Evolutionary conservation across 2,113 vertebrate species (phyloP).

Genomic region (Mohoua ochrocephala): DNA sequence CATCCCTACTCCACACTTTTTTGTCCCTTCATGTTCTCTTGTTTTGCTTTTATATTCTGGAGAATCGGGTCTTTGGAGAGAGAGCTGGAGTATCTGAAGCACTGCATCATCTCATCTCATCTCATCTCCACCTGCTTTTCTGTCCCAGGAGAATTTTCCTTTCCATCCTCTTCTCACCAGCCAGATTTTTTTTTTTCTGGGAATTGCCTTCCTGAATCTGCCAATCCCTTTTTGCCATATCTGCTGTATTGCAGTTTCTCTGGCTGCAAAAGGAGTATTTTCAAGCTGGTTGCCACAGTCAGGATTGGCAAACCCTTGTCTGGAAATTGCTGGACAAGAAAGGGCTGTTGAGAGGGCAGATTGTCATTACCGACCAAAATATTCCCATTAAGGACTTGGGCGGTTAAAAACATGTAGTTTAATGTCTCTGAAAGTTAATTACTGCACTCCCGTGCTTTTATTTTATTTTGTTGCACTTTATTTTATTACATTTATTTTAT

Average conservation of each 20-base stretch:
- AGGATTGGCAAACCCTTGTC: neutral
- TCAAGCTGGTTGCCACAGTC: neutral
- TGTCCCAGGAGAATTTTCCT: neutral
- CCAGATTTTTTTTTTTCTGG: neutral
- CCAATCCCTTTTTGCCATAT: neutral
- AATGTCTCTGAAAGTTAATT: neutral
- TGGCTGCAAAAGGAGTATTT: neutral
- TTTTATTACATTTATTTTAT: neutral
- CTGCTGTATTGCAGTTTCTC: neutral
- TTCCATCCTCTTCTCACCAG: neutral
- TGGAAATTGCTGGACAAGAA: neutral
- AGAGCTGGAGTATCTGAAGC: neutral
- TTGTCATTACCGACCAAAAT: neutral
- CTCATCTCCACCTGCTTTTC: neutral
- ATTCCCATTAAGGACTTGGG: neutral
- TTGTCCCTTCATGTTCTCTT: neutral
- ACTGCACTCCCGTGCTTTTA: neutral
- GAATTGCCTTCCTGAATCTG: neutral
- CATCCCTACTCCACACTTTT: neutral
- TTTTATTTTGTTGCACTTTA: neutral
- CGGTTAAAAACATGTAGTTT: neutral
- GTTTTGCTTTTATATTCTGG: neutral
- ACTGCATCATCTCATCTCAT: neutral
- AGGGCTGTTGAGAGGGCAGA: neutral
- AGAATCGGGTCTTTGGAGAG: neutral